These are phyloP conservation scores for Diuraphis noxia DNA, from an alignment of 1,140 invertebrate species.

Conservation along the genomic window DNA sequence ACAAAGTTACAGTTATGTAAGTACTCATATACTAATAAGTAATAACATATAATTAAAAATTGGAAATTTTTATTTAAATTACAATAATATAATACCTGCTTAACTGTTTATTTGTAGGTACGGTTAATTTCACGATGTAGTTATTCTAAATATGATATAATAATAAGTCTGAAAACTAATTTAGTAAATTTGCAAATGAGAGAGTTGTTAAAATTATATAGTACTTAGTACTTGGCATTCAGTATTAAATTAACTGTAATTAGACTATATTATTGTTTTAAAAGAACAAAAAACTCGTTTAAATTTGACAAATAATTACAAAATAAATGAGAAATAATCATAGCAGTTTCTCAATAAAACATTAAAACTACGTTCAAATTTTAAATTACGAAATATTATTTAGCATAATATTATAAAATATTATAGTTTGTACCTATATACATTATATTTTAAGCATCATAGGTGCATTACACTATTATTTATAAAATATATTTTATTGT, in stretches of 20 bases:
- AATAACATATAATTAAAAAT: not conserved
- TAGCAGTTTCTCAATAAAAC: not conserved
- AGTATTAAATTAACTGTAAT: not conserved
- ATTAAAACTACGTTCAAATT: not conserved
- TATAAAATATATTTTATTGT: not conserved
- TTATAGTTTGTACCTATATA: not conserved
- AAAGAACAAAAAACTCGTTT: not conserved
- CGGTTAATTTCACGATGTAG: not conserved
- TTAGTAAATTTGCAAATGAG: not conserved
- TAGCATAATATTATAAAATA: not conserved
- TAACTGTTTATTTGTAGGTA: not conserved
- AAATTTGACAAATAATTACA: not conserved
- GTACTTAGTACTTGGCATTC: not conserved
- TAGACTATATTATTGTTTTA: not conserved
- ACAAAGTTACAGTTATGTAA: not conserved
- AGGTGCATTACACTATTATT: no score
- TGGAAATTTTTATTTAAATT: not conserved
- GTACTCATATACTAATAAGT: not conserved
- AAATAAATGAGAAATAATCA: not conserved
- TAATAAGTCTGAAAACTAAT: not conserved
- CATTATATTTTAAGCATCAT: not conserved
- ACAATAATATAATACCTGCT: not conserved
- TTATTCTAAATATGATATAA: not conserved
- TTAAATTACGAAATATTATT: not conserved
- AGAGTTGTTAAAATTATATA: not conserved